These are phyloP conservation scores for Cairina moschata DNA, from an alignment of 2,113 vertebrate genomes.

Conservation along the genomic window DNA sequence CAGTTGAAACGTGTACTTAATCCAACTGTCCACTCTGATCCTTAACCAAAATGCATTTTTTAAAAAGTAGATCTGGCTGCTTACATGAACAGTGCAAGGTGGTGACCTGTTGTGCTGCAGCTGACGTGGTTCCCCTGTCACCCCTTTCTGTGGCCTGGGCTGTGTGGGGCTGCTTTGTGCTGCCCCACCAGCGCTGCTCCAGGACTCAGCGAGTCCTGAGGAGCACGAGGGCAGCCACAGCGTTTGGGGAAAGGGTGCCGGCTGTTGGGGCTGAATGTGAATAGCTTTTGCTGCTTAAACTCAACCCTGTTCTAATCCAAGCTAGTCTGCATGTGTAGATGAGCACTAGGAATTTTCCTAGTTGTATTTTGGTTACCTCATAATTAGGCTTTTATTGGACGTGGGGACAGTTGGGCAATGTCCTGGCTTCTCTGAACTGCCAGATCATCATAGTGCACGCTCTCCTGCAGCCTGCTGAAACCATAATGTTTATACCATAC, in stretches of 20 bases:
- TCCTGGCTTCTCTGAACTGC: background rate
- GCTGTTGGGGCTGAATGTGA: background rate
- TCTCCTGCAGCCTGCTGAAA: background rate
- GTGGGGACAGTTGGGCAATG: background rate
- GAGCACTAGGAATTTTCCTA: background rate
- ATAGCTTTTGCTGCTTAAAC: background rate
- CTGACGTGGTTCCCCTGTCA: background rate
- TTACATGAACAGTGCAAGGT: background rate
- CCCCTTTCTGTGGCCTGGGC: background rate
- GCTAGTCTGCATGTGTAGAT: background rate
- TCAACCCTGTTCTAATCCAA: background rate
- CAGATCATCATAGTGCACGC: background rate
- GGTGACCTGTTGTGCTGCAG: background rate
- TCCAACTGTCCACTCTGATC: background rate
- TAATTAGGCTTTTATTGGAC: background rate
- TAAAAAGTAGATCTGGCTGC: background rate
- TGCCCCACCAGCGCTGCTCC: rapidly evolving
- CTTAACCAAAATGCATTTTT: background rate
- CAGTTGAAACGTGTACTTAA: background rate
- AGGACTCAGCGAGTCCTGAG: background rate
- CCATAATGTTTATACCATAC: rapidly evolving
- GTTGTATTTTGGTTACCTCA: background rate
- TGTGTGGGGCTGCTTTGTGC: background rate
- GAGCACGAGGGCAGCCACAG: background rate
- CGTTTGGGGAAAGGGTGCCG: background rate